Evolutionary conservation across 2,797 vertebrate species (phyloP).

Genomic region (Sebastes taczanowskii): DNA sequence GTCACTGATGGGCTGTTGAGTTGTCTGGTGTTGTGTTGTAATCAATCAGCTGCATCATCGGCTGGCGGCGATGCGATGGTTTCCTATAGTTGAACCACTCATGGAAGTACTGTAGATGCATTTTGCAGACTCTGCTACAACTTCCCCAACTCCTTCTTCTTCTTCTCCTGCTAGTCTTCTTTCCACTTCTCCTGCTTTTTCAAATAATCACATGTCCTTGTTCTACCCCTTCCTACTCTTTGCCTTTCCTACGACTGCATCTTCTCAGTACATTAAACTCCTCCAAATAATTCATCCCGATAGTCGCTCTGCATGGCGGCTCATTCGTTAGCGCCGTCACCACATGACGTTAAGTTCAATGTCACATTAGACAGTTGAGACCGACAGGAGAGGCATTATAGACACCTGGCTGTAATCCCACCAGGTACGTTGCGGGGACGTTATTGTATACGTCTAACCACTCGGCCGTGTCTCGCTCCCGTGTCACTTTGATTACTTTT

Average conservation of each 20-base stretch:
- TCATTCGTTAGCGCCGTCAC: constrained; percentile 8
- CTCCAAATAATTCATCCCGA: constrained; percentile 26
- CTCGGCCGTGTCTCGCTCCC: no score
- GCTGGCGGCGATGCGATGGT: background rate
- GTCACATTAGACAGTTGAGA: background rate
- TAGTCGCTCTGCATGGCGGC: background rate
- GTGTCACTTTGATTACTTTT: no score
- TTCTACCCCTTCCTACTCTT: constrained; percentile 5
- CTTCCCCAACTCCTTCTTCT: background rate
- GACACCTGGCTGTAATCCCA: rapidly evolving
- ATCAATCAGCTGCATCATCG: constrained; percentile 24
- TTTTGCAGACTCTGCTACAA: constrained; percentile 27
- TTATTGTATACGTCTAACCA: no score
- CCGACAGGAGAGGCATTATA: no score
- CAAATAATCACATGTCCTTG: background rate
- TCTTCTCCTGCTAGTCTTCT: background rate
- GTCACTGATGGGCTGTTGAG: constrained; percentile 12
- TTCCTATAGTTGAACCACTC: background rate
- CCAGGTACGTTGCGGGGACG: no score
- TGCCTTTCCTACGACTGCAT: constrained; percentile 16
- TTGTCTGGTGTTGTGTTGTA: background rate
- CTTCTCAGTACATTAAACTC: background rate
- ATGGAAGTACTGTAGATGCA: constrained; percentile 3
- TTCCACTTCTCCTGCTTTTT: constrained; percentile 4
- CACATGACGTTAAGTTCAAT: background rate